phyloP scores from a whole-genome alignment of 2,888 invertebrate genomes.

The Leucozona laternaria region DNA sequence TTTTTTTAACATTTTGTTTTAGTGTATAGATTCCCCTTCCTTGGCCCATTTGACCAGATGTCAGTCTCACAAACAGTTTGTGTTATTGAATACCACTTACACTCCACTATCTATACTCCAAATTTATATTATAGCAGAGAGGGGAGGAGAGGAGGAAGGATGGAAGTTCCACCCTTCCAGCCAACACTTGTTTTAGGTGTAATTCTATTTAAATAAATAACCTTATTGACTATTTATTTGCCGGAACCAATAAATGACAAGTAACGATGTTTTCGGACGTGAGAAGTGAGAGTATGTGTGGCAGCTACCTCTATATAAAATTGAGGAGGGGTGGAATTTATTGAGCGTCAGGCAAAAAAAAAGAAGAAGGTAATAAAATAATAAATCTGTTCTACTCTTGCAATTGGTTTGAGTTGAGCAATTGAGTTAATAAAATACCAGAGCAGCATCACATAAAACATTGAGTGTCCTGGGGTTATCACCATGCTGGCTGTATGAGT shows the following conservation, averaged over 20 bases:
- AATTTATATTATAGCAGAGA: neutral
- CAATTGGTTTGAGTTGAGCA: conserved; percentile 41
- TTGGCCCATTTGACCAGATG: conserved; percentile 4
- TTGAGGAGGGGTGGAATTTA: neutral
- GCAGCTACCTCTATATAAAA: neutral
- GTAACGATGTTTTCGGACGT: conserved; percentile 50
- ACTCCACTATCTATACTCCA: neutral
- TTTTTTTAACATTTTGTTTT: neutral
- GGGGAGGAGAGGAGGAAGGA: neutral
- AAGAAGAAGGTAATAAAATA: conserved; percentile 21
- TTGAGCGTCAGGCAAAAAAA: neutral
- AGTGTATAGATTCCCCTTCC: neutral
- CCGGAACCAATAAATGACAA: conserved; percentile 59
- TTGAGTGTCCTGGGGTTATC: conserved; percentile 6
- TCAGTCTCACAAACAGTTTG: conserved; percentile 23
- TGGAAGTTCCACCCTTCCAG: conserved; percentile 10
- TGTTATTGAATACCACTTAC: neutral
- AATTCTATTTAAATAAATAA: conserved; percentile 70
- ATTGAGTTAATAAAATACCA: conserved; percentile 68
- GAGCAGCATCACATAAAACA: conserved; percentile 26
- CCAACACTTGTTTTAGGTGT: conserved; percentile 44
- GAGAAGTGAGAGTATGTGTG: conserved; percentile 11
- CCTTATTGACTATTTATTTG: conserved; percentile 71
- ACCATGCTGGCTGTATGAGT: neutral
- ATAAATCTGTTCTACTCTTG: conserved; percentile 3